Evolutionary conservation across 2,797 vertebrate species (phyloP).

Genomic region (Chaunax sp.): DNA sequence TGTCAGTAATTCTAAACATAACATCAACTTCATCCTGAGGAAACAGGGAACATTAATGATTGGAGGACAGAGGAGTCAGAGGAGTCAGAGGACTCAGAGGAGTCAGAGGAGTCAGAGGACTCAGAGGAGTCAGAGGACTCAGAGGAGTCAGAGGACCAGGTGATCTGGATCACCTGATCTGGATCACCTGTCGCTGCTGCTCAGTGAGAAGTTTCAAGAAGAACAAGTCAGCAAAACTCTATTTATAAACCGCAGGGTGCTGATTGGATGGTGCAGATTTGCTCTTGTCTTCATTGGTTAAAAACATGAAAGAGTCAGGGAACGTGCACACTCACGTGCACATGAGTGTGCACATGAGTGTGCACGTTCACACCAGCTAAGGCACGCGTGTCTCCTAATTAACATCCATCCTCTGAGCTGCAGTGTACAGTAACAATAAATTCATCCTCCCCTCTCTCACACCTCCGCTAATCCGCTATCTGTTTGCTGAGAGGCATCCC

Average conservation of each 20-base stretch:
- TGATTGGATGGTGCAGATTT: conserved; percentile 66
- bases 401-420: conserved; percentile 63
- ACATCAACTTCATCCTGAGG: no score
- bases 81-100: no score
- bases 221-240: conserved; percentile 68
- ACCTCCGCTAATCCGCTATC: conserved; percentile 60
- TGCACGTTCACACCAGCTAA: conserved; percentile 47
- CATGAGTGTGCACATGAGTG: background rate
- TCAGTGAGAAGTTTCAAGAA: conserved; percentile 16
- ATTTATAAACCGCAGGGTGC: conserved; percentile 74
- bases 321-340: conserved; percentile 6
- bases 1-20: no score
- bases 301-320: conserved; percentile 70
- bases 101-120: no score
- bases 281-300: conserved; percentile 68
- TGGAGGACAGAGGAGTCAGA: no score
- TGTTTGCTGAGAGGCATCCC: conserved; percentile 72
- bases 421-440: conserved; percentile 68
- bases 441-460: conserved; percentile 50
- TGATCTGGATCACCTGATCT: conserved; percentile 64
- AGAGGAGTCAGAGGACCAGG: no score
- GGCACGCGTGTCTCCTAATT: conserved; percentile 73
- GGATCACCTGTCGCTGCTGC: conserved; percentile 31
- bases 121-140: no score
- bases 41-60: no score